Evolutionary conservation across 2,797 vertebrate genomes (phyloP).

Genomic region (Mycteria americana): DNA sequence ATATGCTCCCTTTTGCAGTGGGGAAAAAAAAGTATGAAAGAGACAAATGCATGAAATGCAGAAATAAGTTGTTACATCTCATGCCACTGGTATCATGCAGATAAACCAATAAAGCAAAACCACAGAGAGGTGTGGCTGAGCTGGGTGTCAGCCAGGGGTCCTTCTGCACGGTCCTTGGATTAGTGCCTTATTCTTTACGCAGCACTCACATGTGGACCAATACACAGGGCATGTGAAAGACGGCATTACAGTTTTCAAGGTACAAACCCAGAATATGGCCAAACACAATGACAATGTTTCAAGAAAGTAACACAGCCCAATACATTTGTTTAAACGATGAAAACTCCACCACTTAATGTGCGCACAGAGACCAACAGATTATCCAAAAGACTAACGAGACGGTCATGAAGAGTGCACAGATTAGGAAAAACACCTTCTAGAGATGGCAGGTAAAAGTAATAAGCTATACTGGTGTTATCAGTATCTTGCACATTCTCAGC

Average conservation of each 20-base stretch:
- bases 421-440: background rate
- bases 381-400: background rate
- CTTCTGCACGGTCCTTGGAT: background rate
- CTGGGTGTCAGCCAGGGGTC: background rate
- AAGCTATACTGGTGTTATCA: background rate
- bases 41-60: background rate
- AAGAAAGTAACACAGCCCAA: background rate
- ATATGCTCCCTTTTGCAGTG: background rate
- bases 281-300: background rate
- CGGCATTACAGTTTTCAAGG: background rate
- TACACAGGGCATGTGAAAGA: too few relatives aligned
- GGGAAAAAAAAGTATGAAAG: background rate
- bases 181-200: background rate
- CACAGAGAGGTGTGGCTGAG: background rate
- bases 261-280: background rate
- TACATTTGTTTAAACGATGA: fast-evolving
- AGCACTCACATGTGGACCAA: fast-evolving
- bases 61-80: background rate
- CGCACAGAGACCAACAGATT: background rate
- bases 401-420: background rate
- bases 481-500: background rate
- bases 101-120: background rate
- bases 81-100: background rate
- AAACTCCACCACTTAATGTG: background rate
- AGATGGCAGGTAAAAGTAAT: background rate